A percentile compares a stretch with the other conserved stretches of the same genome.
Conservation (phyloP, 1,140 invertebrate genomes). For the Neodiprion pinetum region DNA sequence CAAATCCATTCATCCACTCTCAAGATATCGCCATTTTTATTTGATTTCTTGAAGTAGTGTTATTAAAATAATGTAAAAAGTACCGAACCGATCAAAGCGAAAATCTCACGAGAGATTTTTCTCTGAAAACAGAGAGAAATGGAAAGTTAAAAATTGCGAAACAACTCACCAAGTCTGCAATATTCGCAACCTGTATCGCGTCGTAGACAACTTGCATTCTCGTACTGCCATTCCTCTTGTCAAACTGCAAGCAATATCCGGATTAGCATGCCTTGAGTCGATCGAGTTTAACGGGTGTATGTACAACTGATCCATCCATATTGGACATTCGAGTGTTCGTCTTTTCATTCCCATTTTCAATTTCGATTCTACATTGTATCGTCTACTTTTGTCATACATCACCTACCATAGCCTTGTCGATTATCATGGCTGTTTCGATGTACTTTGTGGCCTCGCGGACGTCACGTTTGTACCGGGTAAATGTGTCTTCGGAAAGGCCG, state of each 20-base stretch:
- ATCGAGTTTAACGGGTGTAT: not conserved
- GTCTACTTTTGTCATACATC: not conserved
- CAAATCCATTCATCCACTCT: too few relatives aligned
- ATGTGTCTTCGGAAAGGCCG: slow-evolving; percentile 61
- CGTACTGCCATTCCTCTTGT: slow-evolving; percentile 88
- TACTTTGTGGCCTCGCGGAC: slow-evolving; percentile 89
- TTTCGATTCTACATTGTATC: not conserved
- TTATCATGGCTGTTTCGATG: slow-evolving; percentile 90
- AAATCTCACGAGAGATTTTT: too few relatives aligned
- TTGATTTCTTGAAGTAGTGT: too few relatives aligned
- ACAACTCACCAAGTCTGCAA: slow-evolving; percentile 89
- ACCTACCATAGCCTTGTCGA: slow-evolving; percentile 89
- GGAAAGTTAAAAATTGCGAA: slow-evolving; percentile 5
- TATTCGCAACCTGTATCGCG: slow-evolving; percentile 95
- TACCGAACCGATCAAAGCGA: too few relatives aligned
- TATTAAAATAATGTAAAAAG: too few relatives aligned
- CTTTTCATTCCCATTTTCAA: too few relatives aligned
- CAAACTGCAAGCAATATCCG: slow-evolving; percentile 70
- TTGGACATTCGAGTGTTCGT: too few relatives aligned
- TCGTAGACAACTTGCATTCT: slow-evolving; percentile 90
- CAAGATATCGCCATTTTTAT: too few relatives aligned
- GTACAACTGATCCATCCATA: not conserved
- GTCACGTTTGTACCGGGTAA: slow-evolving; percentile 71
- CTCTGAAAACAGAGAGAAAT: not conserved
- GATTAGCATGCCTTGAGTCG: not conserved